phyloP scores from a whole-genome alignment of 2,888 invertebrate genomes.

The Microchrysa polita region DNA sequence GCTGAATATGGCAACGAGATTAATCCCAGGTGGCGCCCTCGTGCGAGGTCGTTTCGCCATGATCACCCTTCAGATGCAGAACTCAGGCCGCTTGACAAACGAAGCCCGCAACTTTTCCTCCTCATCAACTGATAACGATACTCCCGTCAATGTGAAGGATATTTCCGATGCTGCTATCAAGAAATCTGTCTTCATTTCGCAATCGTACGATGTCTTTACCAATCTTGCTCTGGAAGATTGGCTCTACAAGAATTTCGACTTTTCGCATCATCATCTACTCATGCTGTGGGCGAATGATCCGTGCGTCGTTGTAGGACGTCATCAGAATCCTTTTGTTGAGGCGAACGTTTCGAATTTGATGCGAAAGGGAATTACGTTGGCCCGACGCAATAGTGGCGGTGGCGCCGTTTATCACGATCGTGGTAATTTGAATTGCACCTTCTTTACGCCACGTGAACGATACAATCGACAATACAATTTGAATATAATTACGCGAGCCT shows the following conservation, averaged over 20 bases:
- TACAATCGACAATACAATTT: slow-evolving; percentile 91
- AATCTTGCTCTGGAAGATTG: slow-evolving; percentile 97
- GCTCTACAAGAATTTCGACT: slow-evolving; percentile 89
- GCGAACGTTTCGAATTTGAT: slow-evolving; percentile 77
- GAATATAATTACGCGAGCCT: slow-evolving; percentile 82
- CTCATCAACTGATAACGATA: slow-evolving; percentile 56
- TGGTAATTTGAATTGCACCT: slow-evolving; percentile 92
- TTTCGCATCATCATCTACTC: slow-evolving; percentile 83
- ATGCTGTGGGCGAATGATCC: slow-evolving; percentile 94
- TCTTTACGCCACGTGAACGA: slow-evolving; percentile 83
- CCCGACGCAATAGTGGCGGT: slow-evolving; percentile 93
- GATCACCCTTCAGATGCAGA: slow-evolving; percentile 25
- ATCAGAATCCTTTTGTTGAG: slow-evolving; percentile 97
- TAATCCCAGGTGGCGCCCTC: slow-evolving; percentile 42
- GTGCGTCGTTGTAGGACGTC: slow-evolving; percentile 93
- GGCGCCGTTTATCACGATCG: slow-evolving; percentile 97
- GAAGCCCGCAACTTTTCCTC: slow-evolving; percentile 55
- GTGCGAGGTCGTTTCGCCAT: slow-evolving; percentile 35
- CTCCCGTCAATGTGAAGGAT: slow-evolving; percentile 54
- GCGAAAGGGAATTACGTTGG: slow-evolving; percentile 77
- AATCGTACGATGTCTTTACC: slow-evolving; percentile 87
- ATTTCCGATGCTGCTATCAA: slow-evolving; percentile 68
- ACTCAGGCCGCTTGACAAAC: neutral
- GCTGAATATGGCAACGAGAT: slow-evolving; percentile 46
- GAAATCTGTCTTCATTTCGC: slow-evolving; percentile 91